A percentile compares a stretch with the other conserved stretches of the same genome.
Evolutionary conservation across 2,797 vertebrate species (phyloP).

Genomic region (Muscicapa striata): DNA sequence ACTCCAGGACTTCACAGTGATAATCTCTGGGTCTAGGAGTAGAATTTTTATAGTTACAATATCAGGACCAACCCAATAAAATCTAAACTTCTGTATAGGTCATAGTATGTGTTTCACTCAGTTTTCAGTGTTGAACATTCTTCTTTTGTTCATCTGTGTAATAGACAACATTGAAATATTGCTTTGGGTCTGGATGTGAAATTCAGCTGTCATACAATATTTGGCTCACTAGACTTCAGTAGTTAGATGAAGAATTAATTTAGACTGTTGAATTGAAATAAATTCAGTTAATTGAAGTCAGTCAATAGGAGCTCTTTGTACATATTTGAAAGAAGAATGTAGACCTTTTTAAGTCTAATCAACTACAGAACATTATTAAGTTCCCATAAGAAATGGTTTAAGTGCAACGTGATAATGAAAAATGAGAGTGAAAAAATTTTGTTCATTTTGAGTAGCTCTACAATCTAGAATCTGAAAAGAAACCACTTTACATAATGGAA

Average conservation of each 20-base stretch:
- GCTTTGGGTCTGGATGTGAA: constrained; percentile 8
- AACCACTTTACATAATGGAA: constrained; percentile 66
- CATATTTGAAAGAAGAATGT: constrained; percentile 40
- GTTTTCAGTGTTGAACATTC: background rate
- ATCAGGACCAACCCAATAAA: background rate
- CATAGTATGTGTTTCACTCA: background rate
- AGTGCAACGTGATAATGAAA: constrained; percentile 62
- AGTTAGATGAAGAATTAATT: constrained; percentile 35
- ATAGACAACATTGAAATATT: background rate
- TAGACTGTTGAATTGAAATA: constrained; percentile 38
- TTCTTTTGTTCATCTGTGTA: background rate
- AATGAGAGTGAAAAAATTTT: constrained; percentile 45
- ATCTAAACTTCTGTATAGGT: background rate
- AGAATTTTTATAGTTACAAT: background rate
- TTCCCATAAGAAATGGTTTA: constrained; percentile 65
- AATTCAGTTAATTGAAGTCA: constrained; percentile 61
- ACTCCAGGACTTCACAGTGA: background rate
- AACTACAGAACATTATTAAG: constrained; percentile 47
- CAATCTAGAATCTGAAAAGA: constrained; percentile 67
- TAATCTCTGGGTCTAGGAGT: background rate
- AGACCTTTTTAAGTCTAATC: constrained; percentile 53
- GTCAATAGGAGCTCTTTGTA: constrained; percentile 50
- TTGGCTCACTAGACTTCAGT: constrained; percentile 23
- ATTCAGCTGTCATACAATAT: constrained; percentile 45
- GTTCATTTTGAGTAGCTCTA: constrained; percentile 58